Conservation (phyloP, 2,113 vertebrate species). For the Nerophis ophidion region DNA sequence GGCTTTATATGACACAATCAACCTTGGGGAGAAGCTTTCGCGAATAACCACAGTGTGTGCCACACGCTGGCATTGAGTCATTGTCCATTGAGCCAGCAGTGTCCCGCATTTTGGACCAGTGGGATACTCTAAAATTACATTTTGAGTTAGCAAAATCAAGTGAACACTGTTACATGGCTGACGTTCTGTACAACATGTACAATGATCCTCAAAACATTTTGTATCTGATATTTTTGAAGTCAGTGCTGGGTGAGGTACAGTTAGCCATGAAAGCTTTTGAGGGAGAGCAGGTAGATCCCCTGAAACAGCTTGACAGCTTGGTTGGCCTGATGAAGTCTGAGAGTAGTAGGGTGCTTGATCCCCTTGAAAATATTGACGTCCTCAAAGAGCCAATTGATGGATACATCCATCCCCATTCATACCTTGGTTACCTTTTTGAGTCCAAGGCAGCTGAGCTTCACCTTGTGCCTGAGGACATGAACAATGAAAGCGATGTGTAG, state of each 20-base stretch:
- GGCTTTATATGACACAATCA: neutral
- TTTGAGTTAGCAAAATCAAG: neutral
- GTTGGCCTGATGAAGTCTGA: conserved; percentile 13
- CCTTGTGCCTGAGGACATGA: conserved; percentile 3
- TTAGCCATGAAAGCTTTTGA: neutral
- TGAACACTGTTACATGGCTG: neutral
- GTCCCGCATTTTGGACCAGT: neutral
- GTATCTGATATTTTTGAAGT: conserved; percentile 7
- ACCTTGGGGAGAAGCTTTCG: neutral
- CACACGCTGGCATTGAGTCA: neutral
- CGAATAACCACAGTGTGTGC: neutral
- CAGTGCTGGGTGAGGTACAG: neutral
- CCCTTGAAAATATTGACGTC: conserved; percentile 7
- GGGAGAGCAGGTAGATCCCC: no score
- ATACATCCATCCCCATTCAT: conserved; percentile 7
- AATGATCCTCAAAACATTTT: neutral
- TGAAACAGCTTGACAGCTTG: conserved; percentile 13
- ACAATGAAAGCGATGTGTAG: neutral
- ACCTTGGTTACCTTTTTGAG: conserved; percentile 18
- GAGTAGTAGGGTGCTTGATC: conserved; percentile 16
- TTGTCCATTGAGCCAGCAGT: neutral
- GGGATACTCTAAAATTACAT: neutral
- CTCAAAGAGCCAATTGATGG: conserved; percentile 13
- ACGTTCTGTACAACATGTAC: neutral
- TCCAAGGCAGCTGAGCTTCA: conserved; percentile 20